A percentile compares a stretch with the other conserved stretches of the same genome.
Evolutionary conservation across 2,797 vertebrate species (phyloP).

Genomic region (Muscicapa striata): DNA sequence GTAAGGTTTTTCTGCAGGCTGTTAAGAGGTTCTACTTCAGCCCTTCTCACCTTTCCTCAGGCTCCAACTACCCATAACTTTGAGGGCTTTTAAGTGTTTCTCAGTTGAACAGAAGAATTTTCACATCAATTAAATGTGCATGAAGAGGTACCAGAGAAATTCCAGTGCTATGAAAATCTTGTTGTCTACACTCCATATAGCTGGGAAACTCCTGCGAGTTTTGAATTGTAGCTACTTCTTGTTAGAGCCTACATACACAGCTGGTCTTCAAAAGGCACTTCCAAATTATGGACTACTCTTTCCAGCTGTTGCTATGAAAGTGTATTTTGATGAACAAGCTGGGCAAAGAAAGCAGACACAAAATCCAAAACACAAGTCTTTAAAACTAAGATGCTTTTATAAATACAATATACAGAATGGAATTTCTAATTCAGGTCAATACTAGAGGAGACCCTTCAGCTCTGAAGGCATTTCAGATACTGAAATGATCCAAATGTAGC

Average conservation of each 20-base stretch:
- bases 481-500: not conserved
- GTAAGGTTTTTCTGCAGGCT: not conserved
- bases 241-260: not conserved
- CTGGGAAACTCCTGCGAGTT: not conserved
- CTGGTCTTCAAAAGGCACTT: not conserved
- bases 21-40: not conserved
- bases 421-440: not conserved
- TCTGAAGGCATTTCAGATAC: not conserved
- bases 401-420: not conserved
- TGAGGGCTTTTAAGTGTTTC: not conserved
- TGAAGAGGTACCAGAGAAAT: not conserved
- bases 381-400: not conserved
- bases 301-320: not conserved
- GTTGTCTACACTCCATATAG: not conserved
- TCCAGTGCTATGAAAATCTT: not conserved
- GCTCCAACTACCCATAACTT: not conserved
- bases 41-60: not conserved
- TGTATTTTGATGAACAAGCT: rapidly evolving
- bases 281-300: not conserved
- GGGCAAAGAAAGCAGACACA: not conserved
- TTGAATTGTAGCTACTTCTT: not conserved
- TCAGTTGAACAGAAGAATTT: not conserved
- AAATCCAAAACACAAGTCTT: not conserved
- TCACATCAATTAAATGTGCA: not conserved
- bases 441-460: not conserved